Percentiles rank a stretch among this genome's conserved stretches.
These are phyloP conservation scores for Callospermophilus lateralis DNA, from an alignment of 2,113 vertebrate species.

Conservation along the genomic window DNA sequence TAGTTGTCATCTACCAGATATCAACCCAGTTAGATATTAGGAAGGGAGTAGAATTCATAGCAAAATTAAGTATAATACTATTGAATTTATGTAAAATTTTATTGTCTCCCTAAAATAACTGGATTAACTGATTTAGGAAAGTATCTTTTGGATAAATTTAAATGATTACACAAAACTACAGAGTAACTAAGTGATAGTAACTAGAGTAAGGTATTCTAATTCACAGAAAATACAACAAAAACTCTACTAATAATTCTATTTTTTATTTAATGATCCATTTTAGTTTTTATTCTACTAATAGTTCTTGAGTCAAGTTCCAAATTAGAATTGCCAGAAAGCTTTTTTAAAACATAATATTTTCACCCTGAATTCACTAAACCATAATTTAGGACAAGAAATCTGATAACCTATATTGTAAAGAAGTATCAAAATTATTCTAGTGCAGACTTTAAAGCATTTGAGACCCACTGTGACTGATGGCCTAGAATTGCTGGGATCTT, in stretches of 20 bases:
- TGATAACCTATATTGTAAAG: not conserved
- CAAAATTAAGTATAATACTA: not conserved
- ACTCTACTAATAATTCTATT: conserved; percentile 15
- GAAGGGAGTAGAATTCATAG: not conserved
- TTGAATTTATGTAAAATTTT: not conserved
- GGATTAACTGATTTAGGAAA: not conserved
- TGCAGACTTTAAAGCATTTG: not conserved
- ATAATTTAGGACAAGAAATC: not conserved
- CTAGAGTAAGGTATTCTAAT: not conserved
- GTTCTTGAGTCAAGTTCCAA: not conserved
- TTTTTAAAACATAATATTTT: not conserved
- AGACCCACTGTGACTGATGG: not conserved
- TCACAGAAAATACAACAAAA: not conserved
- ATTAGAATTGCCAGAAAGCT: not conserved
- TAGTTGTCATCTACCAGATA: not conserved
- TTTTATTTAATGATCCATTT: no score
- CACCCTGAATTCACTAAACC: not conserved
- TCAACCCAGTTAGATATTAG: not conserved
- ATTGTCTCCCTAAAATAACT: conserved; percentile 32
- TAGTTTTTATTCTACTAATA: not conserved
- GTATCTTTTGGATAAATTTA: conserved; percentile 3
- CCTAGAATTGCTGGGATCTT: not conserved
- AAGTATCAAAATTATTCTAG: not conserved
- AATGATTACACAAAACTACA: not conserved
- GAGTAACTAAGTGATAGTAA: not conserved